Base-by-base conservation (phyloP, 2,113 vertebrate species). In the Thamnophis sirtalis region DNA sequence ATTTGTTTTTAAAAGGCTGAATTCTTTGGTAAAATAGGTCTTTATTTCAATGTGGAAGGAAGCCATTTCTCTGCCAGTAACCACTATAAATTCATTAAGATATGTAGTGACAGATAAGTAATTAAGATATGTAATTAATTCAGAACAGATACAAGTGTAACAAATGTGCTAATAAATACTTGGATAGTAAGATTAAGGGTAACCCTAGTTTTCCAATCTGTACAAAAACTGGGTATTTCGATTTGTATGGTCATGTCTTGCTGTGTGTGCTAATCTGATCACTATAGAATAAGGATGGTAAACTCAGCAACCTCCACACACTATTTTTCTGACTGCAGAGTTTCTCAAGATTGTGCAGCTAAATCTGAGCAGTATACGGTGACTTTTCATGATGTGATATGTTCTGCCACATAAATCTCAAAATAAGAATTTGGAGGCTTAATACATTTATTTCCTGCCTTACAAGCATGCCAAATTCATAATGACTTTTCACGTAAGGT, bases 41-140 rank as follows among this genome's bases (percentile, higher is more conserved):
- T 89, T 2, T 53, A 49, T 93, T 91, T 87, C 38, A 38, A 92
- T 92, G 63, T 90, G 58, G 48, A 92, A n/a, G 53, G 90, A 94
- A 60, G 1, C 90, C 13, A 86, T 63, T 2, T 53, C 84, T 88
- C 84, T 89, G 22, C 26, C 58, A 92, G 0, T 21, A 89, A 92
- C 50, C 89, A 19, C 55, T 10, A 28, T 94, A 91, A 95, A 87
- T 89, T 33, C 88, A 87, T 96, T 88, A 50, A 84, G 85, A 93
- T 21, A 50, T 0, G 49, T 93, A 91, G 90, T 86, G 73, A 58
- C 94, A 58, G 60, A 28, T 93, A 21, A 26, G 88, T 49, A 86
- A 87, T 38, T 93, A 43, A 43, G 43, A 43, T 43, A 43, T 43
- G 43, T 43, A 89, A 93, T 93, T 94, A 94, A 5, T 33, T 53